These are phyloP conservation scores for Macquaria ambigua DNA, from an alignment of 2,113 vertebrate genomes.

Conservation along the genomic window DNA sequence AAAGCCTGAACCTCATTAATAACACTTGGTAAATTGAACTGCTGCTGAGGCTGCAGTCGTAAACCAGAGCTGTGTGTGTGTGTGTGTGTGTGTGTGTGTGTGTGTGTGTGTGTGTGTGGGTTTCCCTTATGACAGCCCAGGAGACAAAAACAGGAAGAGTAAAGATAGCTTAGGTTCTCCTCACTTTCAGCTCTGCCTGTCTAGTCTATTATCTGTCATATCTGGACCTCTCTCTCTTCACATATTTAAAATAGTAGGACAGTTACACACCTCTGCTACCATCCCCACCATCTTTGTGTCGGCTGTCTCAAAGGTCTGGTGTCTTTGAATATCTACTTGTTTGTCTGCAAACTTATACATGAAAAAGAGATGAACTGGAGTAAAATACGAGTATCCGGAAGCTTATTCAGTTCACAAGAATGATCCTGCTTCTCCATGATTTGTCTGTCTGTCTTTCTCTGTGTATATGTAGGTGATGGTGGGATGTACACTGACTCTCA, in stretches of 20 bases:
- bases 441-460: background rate
- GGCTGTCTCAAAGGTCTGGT: background rate
- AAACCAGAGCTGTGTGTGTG: background rate
- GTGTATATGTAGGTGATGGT: slow-evolving; percentile 17
- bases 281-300: slow-evolving; percentile 15
- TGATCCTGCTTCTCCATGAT: slow-evolving; percentile 3
- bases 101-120: background rate
- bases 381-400: slow-evolving; percentile 22
- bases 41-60: slow-evolving; percentile 52
- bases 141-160: slow-evolving; percentile 53
- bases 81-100: background rate
- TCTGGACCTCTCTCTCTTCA: slow-evolving; percentile 59
- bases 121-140: slow-evolving; percentile 15
- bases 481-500: slow-evolving; percentile 35
- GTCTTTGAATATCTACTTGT: slow-evolving; percentile 6
- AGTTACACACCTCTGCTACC: background rate
- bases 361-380: background rate
- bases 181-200: slow-evolving; percentile 28
- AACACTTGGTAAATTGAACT: slow-evolving; percentile 50
- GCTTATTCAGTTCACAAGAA: background rate
- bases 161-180: slow-evolving; percentile 32
- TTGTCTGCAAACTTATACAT: slow-evolving; percentile 1
- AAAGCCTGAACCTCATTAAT: slow-evolving; percentile 56
- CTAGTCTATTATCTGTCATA: slow-evolving; percentile 50
- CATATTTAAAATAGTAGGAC: slow-evolving; percentile 47